A percentile compares a stretch with the other conserved stretches of the same genome.
phyloP scores from a whole-genome alignment of 2,113 vertebrate species.

The Vulpes lagopus region DNA sequence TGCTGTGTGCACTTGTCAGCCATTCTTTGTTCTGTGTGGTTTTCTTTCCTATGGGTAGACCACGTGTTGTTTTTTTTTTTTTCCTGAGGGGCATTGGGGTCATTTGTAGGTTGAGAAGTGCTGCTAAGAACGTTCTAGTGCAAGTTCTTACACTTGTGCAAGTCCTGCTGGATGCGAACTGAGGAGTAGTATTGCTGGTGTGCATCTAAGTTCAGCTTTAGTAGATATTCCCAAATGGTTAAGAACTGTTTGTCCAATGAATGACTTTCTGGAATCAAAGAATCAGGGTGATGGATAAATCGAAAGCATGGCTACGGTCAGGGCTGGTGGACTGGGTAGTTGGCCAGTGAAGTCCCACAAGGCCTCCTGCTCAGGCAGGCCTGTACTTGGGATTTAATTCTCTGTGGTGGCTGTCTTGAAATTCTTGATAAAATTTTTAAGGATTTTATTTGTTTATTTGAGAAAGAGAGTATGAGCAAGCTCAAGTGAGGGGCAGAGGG shows the following conservation, averaged over 20 bases:
- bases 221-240: not conserved
- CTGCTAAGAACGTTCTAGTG: not conserved
- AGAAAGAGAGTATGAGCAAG: too few relatives aligned
- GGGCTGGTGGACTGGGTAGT: not conserved
- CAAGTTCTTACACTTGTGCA: accelerated
- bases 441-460: too few relatives aligned
- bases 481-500: too few relatives aligned
- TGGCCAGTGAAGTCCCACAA: not conserved
- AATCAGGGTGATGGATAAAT: not conserved
- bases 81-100: not conserved
- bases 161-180: accelerated
- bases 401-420: not conserved
- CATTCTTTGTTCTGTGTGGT: not conserved
- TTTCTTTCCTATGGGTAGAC: not conserved
- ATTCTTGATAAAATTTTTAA: not conserved
- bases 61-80: not conserved
- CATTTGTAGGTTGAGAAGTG: not conserved
- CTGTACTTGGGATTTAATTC: not conserved
- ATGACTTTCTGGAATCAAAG: not conserved
- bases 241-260: not conserved
- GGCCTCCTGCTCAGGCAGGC: not conserved
- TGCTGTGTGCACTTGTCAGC: accelerated
- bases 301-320: not conserved
- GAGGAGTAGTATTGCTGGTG: not conserved
- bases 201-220: not conserved